A percentile compares a stretch with the other conserved stretches of the same genome.
phyloP scores from a whole-genome alignment of 2,888 invertebrate genomes.

The Arrhopalites spinosus region DNA sequence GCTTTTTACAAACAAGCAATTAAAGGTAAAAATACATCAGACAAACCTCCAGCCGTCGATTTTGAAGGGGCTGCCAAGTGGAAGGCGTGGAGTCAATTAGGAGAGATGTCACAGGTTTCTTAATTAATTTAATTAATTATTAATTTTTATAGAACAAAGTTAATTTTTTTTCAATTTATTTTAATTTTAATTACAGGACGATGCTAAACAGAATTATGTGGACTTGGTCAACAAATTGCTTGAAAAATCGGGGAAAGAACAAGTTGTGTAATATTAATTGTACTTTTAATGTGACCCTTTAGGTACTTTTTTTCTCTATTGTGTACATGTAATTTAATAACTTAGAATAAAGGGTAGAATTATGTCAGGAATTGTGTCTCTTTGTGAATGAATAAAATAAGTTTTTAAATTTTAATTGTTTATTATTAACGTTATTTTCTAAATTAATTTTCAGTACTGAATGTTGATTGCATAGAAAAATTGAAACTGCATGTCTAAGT shows the following conservation, averaged over 20 bases:
- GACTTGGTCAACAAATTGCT: conserved; percentile 6
- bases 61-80: conserved; percentile 22
- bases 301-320: too few species aligned
- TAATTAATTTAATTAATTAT: background rate
- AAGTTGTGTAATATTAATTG: background rate
- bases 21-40: conserved; percentile 5
- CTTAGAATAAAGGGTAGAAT: background rate
- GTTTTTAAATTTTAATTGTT: background rate
- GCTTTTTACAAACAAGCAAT: conserved; percentile 23
- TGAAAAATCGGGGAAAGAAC: background rate
- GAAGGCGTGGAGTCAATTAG: conserved; percentile 15
- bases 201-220: conserved; percentile 24
- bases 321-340: background rate
- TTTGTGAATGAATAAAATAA: background rate
- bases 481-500: background rate
- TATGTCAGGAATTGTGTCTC: background rate
- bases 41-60: conserved; percentile 7
- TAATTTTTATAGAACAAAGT: background rate
- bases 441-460: too few species aligned
- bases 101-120: conserved; percentile 23
- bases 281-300: too few species aligned
- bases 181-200: conserved; percentile 4
- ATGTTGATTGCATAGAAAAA: too few species aligned
- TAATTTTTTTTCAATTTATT: background rate
- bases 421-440: background rate